phyloP scores from a whole-genome alignment of 53 echinoderm and acorn worm genomes.

The Holothuria leucospilota region DNA sequence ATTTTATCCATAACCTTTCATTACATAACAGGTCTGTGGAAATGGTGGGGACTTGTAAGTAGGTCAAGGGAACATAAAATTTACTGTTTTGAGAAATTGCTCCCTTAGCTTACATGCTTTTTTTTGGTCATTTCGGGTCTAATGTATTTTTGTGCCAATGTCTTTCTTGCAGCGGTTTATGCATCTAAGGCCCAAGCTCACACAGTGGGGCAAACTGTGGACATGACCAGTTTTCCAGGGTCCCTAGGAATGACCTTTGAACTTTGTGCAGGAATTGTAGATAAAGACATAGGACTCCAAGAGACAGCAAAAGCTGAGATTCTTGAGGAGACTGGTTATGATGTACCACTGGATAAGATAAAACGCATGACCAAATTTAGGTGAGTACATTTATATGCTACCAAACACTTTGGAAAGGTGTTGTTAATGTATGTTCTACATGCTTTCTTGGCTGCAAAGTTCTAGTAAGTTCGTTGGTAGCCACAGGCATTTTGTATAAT shows the following conservation, averaged over 20 bases:
- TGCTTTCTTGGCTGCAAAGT: too few relatives aligned
- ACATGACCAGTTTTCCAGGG: conserved; percentile 57
- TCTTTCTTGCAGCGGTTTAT: conserved; percentile 62
- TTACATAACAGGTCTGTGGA: too few relatives aligned
- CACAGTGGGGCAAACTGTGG: conserved; percentile 55
- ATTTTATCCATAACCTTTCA: too few relatives aligned
- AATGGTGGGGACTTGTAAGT: too few relatives aligned
- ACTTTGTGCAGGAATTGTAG: conserved; percentile 80
- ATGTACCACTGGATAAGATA: conserved; percentile 70
- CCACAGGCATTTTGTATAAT: too few relatives aligned
- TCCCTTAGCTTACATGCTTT: too few relatives aligned
- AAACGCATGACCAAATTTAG: conserved; percentile 63
- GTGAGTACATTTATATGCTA: conserved; percentile 24
- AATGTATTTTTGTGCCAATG: not conserved
- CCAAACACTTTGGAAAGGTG: not conserved
- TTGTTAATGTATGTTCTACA: not conserved
- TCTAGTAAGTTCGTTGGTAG: too few relatives aligned
- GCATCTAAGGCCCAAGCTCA: conserved; percentile 53
- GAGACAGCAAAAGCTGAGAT: conserved; percentile 71
- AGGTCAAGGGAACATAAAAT: too few relatives aligned
- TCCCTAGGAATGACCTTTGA: conserved; percentile 67
- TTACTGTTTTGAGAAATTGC: too few relatives aligned
- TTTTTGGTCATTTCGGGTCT: too few relatives aligned
- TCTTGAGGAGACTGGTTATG: conserved; percentile 77
- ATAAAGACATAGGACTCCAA: conserved; percentile 61